These are phyloP conservation scores for Perizoma affinitatum DNA, from an alignment of 2,888 invertebrate species.

Conservation along the genomic window DNA sequence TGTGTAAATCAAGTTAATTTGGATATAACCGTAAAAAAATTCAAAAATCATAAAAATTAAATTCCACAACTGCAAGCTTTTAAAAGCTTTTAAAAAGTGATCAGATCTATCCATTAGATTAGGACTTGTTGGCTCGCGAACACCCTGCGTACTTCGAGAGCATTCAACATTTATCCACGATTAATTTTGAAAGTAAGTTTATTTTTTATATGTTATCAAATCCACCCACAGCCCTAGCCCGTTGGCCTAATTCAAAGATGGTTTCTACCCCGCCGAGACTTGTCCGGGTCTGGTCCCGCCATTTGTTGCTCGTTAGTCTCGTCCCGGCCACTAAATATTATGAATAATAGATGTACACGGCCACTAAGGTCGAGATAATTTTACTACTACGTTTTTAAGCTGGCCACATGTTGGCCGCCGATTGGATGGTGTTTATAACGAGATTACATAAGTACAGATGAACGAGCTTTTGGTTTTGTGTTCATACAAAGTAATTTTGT, in stretches of 20 bases:
- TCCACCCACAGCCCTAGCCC: slow-evolving; percentile 29
- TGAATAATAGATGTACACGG: slow-evolving; percentile 60
- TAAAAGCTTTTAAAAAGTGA: too few species aligned
- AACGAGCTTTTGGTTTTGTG: background rate
- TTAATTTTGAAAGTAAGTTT: background rate
- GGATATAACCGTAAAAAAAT: too few species aligned
- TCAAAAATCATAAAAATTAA: too few species aligned
- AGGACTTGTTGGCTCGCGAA: too few species aligned
- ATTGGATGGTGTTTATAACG: slow-evolving; percentile 2
- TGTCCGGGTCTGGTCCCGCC: slow-evolving; percentile 33
- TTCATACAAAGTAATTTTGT: background rate
- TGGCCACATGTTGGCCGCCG: slow-evolving; percentile 16
- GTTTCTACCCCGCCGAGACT: slow-evolving; percentile 30
- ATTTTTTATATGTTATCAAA: background rate
- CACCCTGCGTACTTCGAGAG: too few species aligned
- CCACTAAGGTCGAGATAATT: slow-evolving; percentile 34
- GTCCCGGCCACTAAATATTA: slow-evolving; percentile 58
- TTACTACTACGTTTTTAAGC: slow-evolving; percentile 36
- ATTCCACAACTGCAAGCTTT: too few species aligned
- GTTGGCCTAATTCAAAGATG: slow-evolving; percentile 34
- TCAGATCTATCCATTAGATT: too few species aligned
- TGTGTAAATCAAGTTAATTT: too few species aligned
- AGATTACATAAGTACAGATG: background rate
- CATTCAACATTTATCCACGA: background rate
- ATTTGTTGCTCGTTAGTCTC: slow-evolving; percentile 61